Conservation (phyloP, 2,888 invertebrate species). For the Plagodis dolabraria region DNA sequence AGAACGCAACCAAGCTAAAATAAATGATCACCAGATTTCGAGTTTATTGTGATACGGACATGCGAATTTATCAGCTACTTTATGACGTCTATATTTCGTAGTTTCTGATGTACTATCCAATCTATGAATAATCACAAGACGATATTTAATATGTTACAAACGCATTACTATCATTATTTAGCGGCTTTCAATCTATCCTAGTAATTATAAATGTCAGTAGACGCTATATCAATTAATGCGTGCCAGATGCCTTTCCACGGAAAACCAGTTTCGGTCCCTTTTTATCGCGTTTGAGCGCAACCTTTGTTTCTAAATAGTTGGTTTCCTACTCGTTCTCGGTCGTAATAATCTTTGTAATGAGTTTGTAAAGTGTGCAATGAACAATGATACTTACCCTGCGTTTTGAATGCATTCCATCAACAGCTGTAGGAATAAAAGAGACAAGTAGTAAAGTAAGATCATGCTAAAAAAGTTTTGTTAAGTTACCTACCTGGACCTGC, state of each 20-base stretch:
- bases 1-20: slow-evolving; percentile 28
- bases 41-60: not conserved
- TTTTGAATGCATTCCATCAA: slow-evolving; percentile 26
- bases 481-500: slow-evolving; percentile 69
- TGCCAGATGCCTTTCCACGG: slow-evolving; percentile 75
- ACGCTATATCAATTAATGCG: slow-evolving; percentile 78
- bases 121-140: too few relatives aligned
- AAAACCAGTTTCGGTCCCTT: slow-evolving; percentile 75
- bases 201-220: slow-evolving; percentile 68
- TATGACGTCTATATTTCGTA: slow-evolving; percentile 17
- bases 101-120: too few relatives aligned
- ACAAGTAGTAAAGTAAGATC: slow-evolving; percentile 16
- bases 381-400: slow-evolving; percentile 28
- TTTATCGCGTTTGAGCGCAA: slow-evolving; percentile 60
- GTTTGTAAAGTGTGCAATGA: slow-evolving; percentile 34
- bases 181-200: slow-evolving; percentile 36
- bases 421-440: slow-evolving; percentile 11
- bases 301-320: slow-evolving; percentile 64
- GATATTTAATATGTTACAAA: slow-evolving; percentile 23
- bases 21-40: slow-evolving; percentile 27
- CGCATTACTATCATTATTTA: slow-evolving; percentile 33
- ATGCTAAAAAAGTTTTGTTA: slow-evolving; percentile 50
- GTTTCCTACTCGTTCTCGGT: slow-evolving; percentile 35
- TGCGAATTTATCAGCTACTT: not conserved
- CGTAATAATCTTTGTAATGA: slow-evolving; percentile 36